Conservation (phyloP, 2,113 vertebrate genomes). For the Terrapene triunguis region DNA sequence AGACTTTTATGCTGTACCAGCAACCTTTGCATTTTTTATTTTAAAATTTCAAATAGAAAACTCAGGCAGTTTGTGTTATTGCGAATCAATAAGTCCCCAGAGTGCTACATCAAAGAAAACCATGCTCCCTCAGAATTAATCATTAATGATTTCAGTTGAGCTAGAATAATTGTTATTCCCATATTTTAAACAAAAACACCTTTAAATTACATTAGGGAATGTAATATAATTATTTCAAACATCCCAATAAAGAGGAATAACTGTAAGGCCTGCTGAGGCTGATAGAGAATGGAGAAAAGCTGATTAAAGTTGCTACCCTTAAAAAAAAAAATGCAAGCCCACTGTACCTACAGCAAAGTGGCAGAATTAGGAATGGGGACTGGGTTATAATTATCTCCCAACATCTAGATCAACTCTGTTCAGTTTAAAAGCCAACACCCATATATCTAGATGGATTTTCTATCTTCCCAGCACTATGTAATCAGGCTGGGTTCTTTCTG, state of each 20-base stretch:
- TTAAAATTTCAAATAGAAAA: neutral
- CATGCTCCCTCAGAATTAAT: neutral
- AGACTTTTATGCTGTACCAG: neutral
- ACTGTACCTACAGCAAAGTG: constrained; percentile 27
- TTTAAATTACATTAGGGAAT: neutral
- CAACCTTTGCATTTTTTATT: neutral
- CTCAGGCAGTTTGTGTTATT: neutral
- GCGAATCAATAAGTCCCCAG: neutral
- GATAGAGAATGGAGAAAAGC: neutral
- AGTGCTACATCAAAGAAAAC: neutral
- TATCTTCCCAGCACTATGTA: neutral
- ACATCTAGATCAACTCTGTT: neutral
- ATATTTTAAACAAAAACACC: neutral
- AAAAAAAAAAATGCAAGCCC: neutral
- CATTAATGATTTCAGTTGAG: neutral
- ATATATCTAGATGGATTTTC: constrained; percentile 20
- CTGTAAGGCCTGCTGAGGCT: neutral
- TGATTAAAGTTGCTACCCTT: neutral
- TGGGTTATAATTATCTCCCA: constrained; percentile 11
- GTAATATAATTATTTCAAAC: neutral
- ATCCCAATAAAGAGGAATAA: neutral
- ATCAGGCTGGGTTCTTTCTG: neutral
- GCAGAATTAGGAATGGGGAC: neutral
- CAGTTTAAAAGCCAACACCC: neutral
- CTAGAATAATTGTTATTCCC: neutral